Base-by-base conservation (phyloP, 2,797 vertebrate genomes). In the Platyrinchus mystaceus region DNA sequence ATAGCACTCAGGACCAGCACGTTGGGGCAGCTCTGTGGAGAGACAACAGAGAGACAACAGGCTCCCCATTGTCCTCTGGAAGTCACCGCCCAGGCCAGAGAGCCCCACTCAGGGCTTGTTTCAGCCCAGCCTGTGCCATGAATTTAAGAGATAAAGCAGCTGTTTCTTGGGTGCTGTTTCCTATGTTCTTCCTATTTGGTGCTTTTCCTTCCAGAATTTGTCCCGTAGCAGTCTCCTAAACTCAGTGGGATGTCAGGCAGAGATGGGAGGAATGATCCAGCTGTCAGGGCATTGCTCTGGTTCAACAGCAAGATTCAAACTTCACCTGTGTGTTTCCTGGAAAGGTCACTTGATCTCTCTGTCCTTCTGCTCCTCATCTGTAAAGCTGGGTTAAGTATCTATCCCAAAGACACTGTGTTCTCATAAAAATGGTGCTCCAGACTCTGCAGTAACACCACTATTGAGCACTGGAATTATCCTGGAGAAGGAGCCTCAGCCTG, bases 11-110 rank as follows among this genome's bases (percentile, higher is more conserved):
- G 92, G 89, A 95, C 46, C 84, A 60, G 80, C 78, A 5, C 0
- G 64, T 44, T 47, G 52, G 77, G 30, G 73, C 6, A 50, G 44
- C 84, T 88, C 21, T 5, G 37, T 10, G 49, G 67, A 14, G 85
- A 87, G 37, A 37, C 37, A 37, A 37, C 37, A 11, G 76, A 74
- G 92, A 87, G 93, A 96, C 92, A 94, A 95, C 92, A 95, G 89
- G n/a, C 89, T 52, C 58, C 37, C 46, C 90, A 95, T 96, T 96
- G 94, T 95, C 52, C 84, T 66, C 62, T 8, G 6, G 36, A 66
- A 86, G 67, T 13, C 70, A 66, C 75, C 36, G 5, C 50, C 68
- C 63, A 1, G 1, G 53, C 63, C 37, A 53, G 52, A 36, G 47
- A 90, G 66, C 71, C 44, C 71, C 17, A 47, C 85, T 94, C 90